Percentiles rank a stretch among this genome's conserved stretches.
These are phyloP conservation scores for Diaphora mendica DNA, from an alignment of 2,888 invertebrate species.

Conservation along the genomic window DNA sequence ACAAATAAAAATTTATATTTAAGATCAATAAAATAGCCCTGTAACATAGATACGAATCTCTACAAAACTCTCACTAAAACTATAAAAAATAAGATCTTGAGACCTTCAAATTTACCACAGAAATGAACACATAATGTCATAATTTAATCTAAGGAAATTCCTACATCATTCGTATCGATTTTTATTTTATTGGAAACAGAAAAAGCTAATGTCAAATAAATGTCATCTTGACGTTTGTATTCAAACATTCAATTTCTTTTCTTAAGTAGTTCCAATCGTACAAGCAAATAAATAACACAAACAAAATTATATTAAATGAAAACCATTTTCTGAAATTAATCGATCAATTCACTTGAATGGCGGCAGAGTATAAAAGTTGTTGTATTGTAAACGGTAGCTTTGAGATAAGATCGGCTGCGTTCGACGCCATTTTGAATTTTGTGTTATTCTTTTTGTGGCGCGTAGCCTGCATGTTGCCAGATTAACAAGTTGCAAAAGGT, in stretches of 20 bases:
- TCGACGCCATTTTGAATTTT: constrained; percentile 59
- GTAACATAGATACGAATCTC: background rate
- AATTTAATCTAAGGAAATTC: background rate
- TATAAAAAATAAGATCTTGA: no score
- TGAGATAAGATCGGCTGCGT: constrained; percentile 65
- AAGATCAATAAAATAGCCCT: background rate
- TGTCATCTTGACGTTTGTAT: background rate
- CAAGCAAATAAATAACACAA: background rate
- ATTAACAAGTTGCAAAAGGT: constrained; percentile 7
- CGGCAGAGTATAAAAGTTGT: constrained; percentile 36
- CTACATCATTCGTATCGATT: background rate
- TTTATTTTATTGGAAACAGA: background rate
- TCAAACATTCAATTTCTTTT: background rate
- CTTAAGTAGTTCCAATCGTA: background rate
- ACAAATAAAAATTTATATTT: no score
- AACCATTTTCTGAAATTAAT: constrained; percentile 24
- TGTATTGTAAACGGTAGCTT: constrained; percentile 72
- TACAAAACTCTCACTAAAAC: no score
- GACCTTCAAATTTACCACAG: background rate
- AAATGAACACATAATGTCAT: background rate
- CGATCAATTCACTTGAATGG: constrained; percentile 39
- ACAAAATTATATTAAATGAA: background rate
- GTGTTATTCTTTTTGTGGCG: constrained; percentile 26
- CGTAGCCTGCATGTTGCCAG: constrained; percentile 11
- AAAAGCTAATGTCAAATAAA: background rate